Evolutionary conservation across 2,113 vertebrate species (phyloP).

Genomic region (Rhinolophus ferrumequinum): DNA sequence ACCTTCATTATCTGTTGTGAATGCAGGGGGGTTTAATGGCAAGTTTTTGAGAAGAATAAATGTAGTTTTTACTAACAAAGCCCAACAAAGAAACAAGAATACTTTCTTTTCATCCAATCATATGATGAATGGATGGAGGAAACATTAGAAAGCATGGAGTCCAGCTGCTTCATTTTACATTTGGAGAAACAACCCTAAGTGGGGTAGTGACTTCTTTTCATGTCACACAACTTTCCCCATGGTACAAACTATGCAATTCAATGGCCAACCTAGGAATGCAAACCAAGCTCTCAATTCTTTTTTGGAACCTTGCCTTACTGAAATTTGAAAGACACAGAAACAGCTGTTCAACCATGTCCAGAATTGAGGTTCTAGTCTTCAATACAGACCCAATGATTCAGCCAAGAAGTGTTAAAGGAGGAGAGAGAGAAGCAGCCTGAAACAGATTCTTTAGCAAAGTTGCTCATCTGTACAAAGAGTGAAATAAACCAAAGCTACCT

Average conservation of each 20-base stretch:
- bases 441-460: background rate
- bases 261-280: background rate
- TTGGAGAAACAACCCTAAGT: background rate
- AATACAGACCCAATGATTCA: background rate
- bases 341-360: background rate
- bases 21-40: background rate
- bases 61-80: background rate
- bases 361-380: conserved; percentile 4
- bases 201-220: background rate
- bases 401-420: background rate
- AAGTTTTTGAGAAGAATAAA: background rate
- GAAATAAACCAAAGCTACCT: background rate
- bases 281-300: background rate
- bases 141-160: background rate
- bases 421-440: background rate
- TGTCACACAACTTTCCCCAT: background rate
- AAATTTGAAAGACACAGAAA: conserved; percentile 15
- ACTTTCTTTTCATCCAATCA: background rate
- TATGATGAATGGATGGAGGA: background rate
- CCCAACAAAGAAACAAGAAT: background rate
- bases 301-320: background rate
- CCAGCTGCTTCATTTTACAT: background rate
- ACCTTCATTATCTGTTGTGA: background rate
- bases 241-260: background rate
- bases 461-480: background rate